A percentile compares a stretch with the other conserved stretches of the same genome.
phyloP scores from a whole-genome alignment of 1,140 invertebrate genomes.

The Temnothorax longispinosus region DNA sequence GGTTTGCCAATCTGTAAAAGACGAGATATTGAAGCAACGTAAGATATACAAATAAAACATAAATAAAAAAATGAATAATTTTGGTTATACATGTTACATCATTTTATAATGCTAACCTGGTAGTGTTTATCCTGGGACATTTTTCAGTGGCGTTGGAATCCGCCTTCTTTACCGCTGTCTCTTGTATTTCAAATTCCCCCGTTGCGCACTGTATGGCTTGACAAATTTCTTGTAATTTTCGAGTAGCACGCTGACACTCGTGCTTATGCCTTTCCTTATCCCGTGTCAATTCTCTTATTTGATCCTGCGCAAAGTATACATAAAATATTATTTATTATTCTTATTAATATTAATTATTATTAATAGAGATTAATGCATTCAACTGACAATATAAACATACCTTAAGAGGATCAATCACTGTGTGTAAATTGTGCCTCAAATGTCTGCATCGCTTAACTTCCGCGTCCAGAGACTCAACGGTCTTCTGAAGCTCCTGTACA shows the following conservation, averaged over 20 bases:
- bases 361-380: neutral
- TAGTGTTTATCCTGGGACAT: constrained; percentile 83
- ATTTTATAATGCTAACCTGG: constrained; percentile 76
- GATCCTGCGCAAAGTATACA: constrained; percentile 72
- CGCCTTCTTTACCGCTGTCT: constrained; percentile 70
- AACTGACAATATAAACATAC: constrained; percentile 31
- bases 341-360: no score
- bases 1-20: constrained; percentile 68
- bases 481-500: constrained; percentile 77
- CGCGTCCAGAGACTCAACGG: constrained; percentile 76
- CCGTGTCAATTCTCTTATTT: constrained; percentile 77
- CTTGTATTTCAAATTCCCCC: constrained; percentile 75
- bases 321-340: neutral
- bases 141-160: constrained; percentile 77
- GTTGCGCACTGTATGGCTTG: constrained; percentile 68
- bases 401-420: constrained; percentile 70
- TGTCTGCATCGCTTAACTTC: constrained; percentile 71
- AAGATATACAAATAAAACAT: neutral
- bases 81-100: constrained; percentile 29
- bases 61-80: constrained; percentile 7
- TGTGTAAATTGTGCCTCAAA: constrained; percentile 64
- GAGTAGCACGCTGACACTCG: constrained; percentile 56
- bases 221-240: constrained; percentile 58
- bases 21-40: neutral
- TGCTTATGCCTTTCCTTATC: constrained; percentile 74